These are phyloP conservation scores for Muschampia plurimacula DNA, from an alignment of 2,888 invertebrate genomes.

Conservation along the genomic window DNA sequence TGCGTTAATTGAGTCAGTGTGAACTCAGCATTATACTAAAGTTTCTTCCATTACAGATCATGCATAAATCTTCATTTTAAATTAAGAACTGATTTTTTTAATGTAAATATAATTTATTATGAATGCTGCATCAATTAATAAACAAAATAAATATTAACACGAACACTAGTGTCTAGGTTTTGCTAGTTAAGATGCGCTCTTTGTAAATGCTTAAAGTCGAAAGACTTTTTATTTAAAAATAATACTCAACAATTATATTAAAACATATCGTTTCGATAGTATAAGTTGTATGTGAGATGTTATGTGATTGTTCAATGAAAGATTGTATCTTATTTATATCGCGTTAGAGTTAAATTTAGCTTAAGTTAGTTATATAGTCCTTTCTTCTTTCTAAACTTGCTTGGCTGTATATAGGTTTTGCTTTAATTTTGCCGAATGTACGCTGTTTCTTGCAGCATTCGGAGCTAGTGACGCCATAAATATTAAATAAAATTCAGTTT, in stretches of 20 bases:
- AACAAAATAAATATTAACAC: not conserved
- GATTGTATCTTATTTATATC: conserved; percentile 64
- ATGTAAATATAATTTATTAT: conserved; percentile 16
- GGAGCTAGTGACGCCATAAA: conserved; percentile 14
- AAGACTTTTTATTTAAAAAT: conserved; percentile 57
- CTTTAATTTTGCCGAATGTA: conserved; percentile 58
- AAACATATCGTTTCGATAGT: conserved; percentile 72
- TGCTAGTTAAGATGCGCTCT: conserved; percentile 78
- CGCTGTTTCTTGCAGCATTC: conserved; percentile 11
- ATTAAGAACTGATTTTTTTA: not conserved
- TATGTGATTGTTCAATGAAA: conserved; percentile 70
- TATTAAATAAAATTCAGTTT: not conserved
- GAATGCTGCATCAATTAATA: conserved; percentile 2
- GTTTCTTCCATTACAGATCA: not conserved
- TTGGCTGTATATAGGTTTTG: conserved; percentile 64
- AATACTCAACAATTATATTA: conserved; percentile 77
- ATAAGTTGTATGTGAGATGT: conserved; percentile 65
- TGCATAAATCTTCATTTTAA: not conserved
- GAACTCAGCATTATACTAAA: not conserved
- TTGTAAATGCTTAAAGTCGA: conserved; percentile 66
- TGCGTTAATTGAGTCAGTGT: not conserved
- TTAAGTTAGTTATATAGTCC: conserved; percentile 63
- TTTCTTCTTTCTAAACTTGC: conserved; percentile 55
- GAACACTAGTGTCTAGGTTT: conserved; percentile 73
- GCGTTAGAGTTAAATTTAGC: conserved; percentile 55